These are phyloP conservation scores for Pluvianellus socialis DNA, from an alignment of 2,113 vertebrate species.

Conservation along the genomic window DNA sequence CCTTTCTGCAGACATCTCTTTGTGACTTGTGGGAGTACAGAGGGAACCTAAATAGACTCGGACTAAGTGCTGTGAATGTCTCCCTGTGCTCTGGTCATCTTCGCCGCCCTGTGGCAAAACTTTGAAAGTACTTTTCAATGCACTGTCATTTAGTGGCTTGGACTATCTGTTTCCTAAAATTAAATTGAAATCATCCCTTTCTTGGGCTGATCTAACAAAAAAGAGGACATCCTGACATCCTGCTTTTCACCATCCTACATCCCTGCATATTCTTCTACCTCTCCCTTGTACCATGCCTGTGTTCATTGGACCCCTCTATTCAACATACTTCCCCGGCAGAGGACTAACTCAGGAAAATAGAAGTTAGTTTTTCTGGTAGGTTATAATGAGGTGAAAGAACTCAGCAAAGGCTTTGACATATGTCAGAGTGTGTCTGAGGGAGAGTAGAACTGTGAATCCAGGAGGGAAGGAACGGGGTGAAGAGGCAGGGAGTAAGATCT, in stretches of 20 bases:
- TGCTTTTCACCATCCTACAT: neutral
- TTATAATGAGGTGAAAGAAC: neutral
- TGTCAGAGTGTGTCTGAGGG: rapidly evolving
- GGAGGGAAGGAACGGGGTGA: neutral
- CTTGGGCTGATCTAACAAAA: neutral
- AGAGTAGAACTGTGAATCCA: neutral
- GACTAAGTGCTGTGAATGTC: neutral
- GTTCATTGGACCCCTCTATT: neutral
- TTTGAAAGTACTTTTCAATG: neutral
- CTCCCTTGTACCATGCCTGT: neutral
- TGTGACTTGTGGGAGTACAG: neutral
- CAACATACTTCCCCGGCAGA: neutral
- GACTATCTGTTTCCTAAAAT: neutral
- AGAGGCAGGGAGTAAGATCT: neutral
- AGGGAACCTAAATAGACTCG: neutral
- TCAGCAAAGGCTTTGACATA: neutral
- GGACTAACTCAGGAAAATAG: neutral
- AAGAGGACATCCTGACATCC: neutral
- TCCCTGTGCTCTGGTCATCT: neutral
- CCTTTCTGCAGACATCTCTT: neutral
- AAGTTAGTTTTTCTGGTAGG: neutral
- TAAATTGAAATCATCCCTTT: neutral
- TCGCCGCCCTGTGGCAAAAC: neutral
- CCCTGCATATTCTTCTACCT: neutral
- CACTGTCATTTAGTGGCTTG: neutral